Conservation (phyloP, 2,113 vertebrate species). For the Mormyrus iriodes region DNA sequence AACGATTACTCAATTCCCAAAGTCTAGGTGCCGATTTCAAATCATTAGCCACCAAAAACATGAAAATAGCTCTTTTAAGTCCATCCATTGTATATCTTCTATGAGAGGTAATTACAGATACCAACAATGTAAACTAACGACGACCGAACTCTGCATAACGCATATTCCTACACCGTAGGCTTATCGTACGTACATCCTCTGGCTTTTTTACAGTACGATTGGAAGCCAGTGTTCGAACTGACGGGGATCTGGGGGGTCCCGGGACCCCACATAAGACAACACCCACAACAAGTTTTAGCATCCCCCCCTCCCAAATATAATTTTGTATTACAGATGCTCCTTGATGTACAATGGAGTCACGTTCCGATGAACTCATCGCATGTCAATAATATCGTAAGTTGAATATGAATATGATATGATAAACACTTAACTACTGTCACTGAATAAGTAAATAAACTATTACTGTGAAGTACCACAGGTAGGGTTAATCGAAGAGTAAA, state of each 20-base stretch:
- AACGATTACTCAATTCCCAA: not conserved
- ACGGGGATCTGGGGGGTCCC: not conserved
- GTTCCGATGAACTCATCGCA: not conserved
- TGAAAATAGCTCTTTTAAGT: not conserved
- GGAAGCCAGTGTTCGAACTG: not conserved
- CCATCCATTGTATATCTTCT: not conserved
- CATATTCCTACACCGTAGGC: not conserved
- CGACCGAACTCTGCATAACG: not conserved
- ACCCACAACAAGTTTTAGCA: not conserved
- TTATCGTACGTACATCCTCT: not conserved
- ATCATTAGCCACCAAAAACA: not conserved
- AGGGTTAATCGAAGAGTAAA: no score
- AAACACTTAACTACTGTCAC: not conserved
- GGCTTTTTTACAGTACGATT: not conserved
- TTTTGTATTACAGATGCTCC: not conserved
- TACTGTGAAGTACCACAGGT: no score
- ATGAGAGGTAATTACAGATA: not conserved
- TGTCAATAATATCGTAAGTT: not conserved
- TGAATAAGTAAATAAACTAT: no score
- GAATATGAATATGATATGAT: not conserved
- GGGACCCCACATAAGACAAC: not conserved
- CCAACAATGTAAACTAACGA: not conserved
- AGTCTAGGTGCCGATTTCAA: not conserved
- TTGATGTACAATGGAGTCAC: not conserved
- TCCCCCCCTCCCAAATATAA: not conserved